Conservation (phyloP, 2,888 invertebrate species). For the Rugalucina vietnamica region DNA sequence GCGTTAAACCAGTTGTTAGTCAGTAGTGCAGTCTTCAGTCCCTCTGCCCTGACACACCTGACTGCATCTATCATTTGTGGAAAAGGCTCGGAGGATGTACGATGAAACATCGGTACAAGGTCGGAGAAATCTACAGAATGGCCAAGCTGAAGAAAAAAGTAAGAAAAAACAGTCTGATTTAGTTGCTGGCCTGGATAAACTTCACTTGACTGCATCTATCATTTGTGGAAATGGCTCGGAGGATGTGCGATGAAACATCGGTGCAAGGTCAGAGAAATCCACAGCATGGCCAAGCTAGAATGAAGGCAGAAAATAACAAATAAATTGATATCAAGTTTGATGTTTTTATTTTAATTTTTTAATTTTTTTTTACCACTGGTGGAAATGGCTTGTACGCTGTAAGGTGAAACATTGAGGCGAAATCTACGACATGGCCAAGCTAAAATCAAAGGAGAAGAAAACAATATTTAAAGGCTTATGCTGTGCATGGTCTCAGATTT, state of each 20-base stretch:
- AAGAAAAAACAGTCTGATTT: not conserved
- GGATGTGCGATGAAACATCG: slow-evolving; percentile 40
- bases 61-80: slow-evolving; percentile 81
- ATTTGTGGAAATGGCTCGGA: slow-evolving; percentile 74
- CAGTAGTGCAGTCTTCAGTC: slow-evolving; percentile 84
- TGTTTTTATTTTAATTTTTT: no score
- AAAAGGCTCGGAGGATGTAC: slow-evolving; percentile 44
- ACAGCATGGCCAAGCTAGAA: slow-evolving; percentile 70
- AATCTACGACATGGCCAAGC: no score
- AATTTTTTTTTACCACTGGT: no score
- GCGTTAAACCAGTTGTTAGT: slow-evolving; percentile 84
- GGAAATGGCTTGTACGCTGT: no score
- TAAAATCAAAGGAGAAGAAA: no score
- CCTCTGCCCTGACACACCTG: slow-evolving; percentile 80
- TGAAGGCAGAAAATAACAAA: no score
- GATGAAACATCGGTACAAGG: slow-evolving; percentile 62
- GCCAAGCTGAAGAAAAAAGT: slow-evolving; percentile 71
- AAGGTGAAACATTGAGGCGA: no score
- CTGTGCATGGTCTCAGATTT: no score
- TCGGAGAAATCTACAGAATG: slow-evolving; percentile 70
- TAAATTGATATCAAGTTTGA: no score
- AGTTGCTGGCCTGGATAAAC: not conserved
- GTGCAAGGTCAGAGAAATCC: slow-evolving; percentile 71
- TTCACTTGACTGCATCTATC: slow-evolving; percentile 80
- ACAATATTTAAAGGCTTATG: no score